Evolutionary conservation across 2,888 invertebrate species (phyloP).

Genomic region (Geophilus truncorum): DNA sequence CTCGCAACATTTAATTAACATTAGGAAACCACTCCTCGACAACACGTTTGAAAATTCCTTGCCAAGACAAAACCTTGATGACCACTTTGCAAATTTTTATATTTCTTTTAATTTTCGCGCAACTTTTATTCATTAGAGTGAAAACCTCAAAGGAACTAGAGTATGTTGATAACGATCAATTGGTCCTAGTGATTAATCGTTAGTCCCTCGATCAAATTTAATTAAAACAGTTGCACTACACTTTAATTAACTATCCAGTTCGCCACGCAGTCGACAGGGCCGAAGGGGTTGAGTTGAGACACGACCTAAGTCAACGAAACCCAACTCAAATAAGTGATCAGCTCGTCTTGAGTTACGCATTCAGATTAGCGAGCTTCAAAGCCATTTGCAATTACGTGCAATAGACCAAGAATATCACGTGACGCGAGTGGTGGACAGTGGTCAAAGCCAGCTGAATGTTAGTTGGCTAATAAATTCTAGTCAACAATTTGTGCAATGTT

Average conservation of each 20-base stretch:
- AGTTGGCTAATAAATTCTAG: no score
- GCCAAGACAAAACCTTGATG: not conserved
- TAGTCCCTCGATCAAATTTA: constrained; percentile 10
- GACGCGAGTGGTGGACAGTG: no score
- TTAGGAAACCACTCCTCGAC: not conserved
- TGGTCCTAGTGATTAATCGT: constrained; percentile 20
- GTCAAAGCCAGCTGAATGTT: no score
- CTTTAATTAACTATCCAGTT: constrained; percentile 18
- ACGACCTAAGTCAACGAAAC: not conserved
- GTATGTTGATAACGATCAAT: constrained; percentile 4
- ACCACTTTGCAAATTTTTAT: not conserved
- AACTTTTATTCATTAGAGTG: not conserved
- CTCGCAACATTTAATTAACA: not conserved
- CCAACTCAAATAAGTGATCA: not conserved
- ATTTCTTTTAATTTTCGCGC: not conserved
- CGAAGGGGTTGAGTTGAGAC: not conserved
- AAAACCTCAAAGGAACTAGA: not conserved
- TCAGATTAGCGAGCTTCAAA: not conserved
- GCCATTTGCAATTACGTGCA: not conserved
- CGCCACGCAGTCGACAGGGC: not conserved
- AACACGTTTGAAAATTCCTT: not conserved
- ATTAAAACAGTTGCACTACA: constrained; percentile 17
- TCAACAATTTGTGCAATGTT: no score
- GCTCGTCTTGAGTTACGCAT: not conserved
- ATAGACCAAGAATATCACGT: no score